Evolutionary conservation across 2,113 vertebrate genomes (phyloP).

Genomic region (Penelope pileata): DNA sequence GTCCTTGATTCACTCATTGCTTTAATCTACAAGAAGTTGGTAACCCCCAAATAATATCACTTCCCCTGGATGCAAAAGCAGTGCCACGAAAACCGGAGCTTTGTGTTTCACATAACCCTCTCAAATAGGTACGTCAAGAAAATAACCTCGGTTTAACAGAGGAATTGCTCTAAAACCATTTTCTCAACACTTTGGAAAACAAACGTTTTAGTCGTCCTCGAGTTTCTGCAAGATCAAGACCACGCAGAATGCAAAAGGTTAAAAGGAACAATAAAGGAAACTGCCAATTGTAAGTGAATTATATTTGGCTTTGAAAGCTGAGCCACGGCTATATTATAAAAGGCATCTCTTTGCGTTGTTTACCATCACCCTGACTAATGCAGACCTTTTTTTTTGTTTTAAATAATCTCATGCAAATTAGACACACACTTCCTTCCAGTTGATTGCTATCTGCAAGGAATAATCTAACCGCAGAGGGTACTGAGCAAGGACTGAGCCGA

Average conservation of each 20-base stretch:
- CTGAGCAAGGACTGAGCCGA: slow-evolving; percentile 76
- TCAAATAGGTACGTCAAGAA: not conserved
- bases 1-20: not conserved
- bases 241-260: slow-evolving; percentile 80
- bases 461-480: slow-evolving; percentile 82
- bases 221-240: slow-evolving; percentile 58
- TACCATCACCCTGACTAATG: slow-evolving; percentile 87
- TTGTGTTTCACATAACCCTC: not conserved
- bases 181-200: not conserved
- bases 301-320: slow-evolving; percentile 81
- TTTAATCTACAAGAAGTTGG: not conserved
- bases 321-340: slow-evolving; percentile 81
- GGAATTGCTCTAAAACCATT: not conserved
- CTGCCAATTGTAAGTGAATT: slow-evolving; percentile 82
- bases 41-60: not conserved
- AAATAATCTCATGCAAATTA: slow-evolving; percentile 91
- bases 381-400: slow-evolving; percentile 85
- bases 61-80: not conserved
- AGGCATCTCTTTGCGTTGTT: slow-evolving; percentile 82
- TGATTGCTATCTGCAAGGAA: slow-evolving; percentile 88
- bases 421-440: slow-evolving; percentile 88
- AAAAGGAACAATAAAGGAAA: slow-evolving; percentile 81
- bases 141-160: not conserved
- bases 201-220: slow-evolving; percentile 2
- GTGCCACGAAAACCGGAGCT: not conserved